These are phyloP conservation scores for Falco naumanni DNA, from an alignment of 2,797 vertebrate species.

Conservation along the genomic window DNA sequence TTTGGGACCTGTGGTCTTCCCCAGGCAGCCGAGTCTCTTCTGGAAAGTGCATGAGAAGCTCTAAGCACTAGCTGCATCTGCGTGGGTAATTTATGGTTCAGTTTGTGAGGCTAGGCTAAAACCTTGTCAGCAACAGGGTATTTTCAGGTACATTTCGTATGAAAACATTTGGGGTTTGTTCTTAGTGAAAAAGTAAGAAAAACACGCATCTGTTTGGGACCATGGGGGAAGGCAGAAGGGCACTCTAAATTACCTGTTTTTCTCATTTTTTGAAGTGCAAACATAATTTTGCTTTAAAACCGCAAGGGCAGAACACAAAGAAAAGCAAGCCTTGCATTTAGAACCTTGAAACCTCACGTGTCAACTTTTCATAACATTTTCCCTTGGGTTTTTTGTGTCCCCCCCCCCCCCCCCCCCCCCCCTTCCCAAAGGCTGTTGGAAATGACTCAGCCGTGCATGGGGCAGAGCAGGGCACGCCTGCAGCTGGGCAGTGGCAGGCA, in stretches of 20 bases:
- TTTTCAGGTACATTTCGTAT: neutral
- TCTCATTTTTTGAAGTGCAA: neutral
- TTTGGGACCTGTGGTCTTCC: neutral
- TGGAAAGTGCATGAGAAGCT: neutral
- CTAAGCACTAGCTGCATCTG: neutral
- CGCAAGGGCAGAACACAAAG: neutral
- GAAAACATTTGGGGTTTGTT: neutral
- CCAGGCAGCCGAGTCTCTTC: neutral
- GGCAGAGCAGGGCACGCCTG: neutral
- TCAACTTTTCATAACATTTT: fast-evolving
- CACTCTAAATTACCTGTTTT: neutral
- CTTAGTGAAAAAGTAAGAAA: neutral
- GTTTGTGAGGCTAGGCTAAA: neutral
- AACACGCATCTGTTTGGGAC: neutral
- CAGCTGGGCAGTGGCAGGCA: neutral
- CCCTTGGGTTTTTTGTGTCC: neutral
- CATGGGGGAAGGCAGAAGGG: neutral
- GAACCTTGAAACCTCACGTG: neutral
- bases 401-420: no score
- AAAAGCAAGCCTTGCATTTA: neutral
- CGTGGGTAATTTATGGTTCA: neutral
- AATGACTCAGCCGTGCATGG: fast-evolving
- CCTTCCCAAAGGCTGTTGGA: neutral
- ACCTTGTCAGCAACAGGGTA: neutral
- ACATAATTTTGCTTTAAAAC: neutral